Percentiles rank a stretch among this genome's conserved stretches.
phyloP scores from a whole-genome alignment of 2,888 invertebrate genomes.

The Dicycla oo region DNA sequence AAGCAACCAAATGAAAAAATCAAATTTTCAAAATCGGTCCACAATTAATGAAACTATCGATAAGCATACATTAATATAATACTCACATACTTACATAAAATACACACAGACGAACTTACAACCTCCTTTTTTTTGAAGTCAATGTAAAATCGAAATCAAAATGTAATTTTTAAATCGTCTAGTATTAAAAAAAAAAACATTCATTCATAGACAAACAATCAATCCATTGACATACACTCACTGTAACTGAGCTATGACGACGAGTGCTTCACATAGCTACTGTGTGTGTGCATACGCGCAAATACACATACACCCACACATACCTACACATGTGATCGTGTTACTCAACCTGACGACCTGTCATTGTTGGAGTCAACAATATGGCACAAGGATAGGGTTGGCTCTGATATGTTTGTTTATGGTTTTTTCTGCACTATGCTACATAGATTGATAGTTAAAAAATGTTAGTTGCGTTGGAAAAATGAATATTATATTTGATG shows the following conservation, averaged over 20 bases:
- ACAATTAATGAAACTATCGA: no score
- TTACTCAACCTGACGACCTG: constrained; percentile 78
- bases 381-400: constrained; percentile 58
- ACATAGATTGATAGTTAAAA: not conserved
- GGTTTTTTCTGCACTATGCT: not conserved
- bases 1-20: no score
- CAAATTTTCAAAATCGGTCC: no score
- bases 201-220: constrained; percentile 14
- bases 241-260: constrained; percentile 47
- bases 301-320: constrained; percentile 10
- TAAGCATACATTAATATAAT: no score
- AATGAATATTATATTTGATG: not conserved
- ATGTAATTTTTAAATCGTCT: not conserved
- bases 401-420: constrained; percentile 18
- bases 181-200: not conserved
- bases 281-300: constrained; percentile 25
- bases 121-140: no score
- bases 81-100: no score
- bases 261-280: constrained; percentile 39
- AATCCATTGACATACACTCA: constrained; percentile 20
- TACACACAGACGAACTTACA: no score
- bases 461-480: not conserved
- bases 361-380: constrained; percentile 73
- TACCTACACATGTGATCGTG: constrained; percentile 42
- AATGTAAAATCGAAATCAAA: no score